These are phyloP conservation scores for Entomyzon cyanotis DNA, from an alignment of 2,113 vertebrate genomes.

Conservation along the genomic window DNA sequence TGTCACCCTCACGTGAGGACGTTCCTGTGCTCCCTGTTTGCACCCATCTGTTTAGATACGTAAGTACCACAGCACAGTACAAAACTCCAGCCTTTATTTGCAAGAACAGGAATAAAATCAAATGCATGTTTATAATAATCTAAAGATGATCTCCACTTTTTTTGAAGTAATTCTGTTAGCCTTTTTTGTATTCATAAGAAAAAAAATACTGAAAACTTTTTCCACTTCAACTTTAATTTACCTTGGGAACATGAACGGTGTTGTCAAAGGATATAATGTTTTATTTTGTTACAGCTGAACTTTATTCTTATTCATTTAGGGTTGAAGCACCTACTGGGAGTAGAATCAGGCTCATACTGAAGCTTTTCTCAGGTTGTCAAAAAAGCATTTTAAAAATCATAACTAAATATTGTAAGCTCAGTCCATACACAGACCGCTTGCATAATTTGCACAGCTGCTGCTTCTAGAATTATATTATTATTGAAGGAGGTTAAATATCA, in stretches of 20 bases:
- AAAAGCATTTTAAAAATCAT: not conserved
- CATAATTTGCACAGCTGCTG: not conserved
- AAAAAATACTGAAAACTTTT: not conserved
- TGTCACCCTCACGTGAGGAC: constrained; percentile 84
- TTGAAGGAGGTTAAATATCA: not conserved
- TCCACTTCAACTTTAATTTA: not conserved
- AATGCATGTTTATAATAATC: not conserved
- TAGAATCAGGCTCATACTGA: not conserved
- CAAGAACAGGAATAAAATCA: not conserved
- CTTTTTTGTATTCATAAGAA: not conserved
- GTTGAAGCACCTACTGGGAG: not conserved
- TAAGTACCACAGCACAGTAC: constrained; percentile 67
- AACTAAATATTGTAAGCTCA: not conserved
- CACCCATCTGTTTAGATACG: constrained; percentile 88
- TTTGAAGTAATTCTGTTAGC: not conserved
- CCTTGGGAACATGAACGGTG: not conserved
- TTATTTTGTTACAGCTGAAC: not conserved
- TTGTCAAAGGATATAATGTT: not conserved
- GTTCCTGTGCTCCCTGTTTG: constrained; percentile 87
- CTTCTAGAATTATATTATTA: not conserved
- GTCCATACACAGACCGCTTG: not conserved
- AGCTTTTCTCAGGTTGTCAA: not conserved
- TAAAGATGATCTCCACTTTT: not conserved
- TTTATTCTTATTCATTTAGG: not conserved
- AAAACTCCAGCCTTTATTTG: not conserved